phyloP scores from a whole-genome alignment of 1,140 invertebrate genomes.

The Zaprionus davidi region DNA sequence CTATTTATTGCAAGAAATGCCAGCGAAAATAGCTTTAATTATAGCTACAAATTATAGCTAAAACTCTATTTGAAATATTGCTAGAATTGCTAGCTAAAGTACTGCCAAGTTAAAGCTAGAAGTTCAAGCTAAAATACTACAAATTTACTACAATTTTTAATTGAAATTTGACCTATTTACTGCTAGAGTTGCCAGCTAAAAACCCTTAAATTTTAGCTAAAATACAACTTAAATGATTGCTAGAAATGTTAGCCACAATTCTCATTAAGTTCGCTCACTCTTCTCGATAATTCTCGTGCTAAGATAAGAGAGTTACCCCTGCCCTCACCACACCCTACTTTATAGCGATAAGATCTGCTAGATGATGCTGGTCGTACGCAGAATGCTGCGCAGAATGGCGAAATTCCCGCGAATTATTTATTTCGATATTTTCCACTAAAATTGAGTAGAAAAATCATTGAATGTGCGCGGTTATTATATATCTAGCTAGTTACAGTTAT shows the following conservation, averaged over 20 bases:
- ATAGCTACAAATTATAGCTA: background rate
- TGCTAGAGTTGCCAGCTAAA: background rate
- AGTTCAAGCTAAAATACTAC: background rate
- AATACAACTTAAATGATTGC: background rate
- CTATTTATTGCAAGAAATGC: background rate
- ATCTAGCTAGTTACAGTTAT: constrained; percentile 41
- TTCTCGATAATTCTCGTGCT: background rate
- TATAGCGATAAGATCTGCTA: background rate
- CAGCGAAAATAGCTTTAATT: background rate
- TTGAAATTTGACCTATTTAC: background rate
- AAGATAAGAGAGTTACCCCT: background rate
- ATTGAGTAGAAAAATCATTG: constrained; percentile 2
- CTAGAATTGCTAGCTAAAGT: background rate
- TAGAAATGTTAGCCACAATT: background rate
- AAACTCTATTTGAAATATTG: background rate
- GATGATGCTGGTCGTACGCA: background rate
- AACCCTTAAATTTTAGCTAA: background rate
- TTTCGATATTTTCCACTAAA: constrained; percentile 1
- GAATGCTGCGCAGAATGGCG: background rate
- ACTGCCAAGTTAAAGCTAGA: background rate
- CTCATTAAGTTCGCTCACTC: background rate
- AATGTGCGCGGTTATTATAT: constrained; percentile 14
- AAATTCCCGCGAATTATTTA: background rate
- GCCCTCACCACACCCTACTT: too few species aligned
- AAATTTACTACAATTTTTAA: too few species aligned